These are phyloP conservation scores for Scaptomyza polygonia DNA, from an alignment of 2,888 invertebrate species.

Conservation along the genomic window DNA sequence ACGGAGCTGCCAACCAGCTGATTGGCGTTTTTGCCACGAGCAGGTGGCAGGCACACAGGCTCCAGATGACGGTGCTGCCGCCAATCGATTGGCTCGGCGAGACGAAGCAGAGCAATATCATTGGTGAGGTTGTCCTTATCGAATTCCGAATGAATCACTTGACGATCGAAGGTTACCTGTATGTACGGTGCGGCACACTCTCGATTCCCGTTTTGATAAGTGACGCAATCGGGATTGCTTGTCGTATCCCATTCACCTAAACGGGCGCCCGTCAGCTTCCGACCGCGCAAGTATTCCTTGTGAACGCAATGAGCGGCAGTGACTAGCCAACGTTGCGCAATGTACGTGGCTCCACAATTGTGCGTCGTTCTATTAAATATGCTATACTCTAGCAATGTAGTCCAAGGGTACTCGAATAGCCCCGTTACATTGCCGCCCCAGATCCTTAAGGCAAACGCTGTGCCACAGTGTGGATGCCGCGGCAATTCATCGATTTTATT, in stretches of 20 bases:
- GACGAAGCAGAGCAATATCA: conserved; percentile 89
- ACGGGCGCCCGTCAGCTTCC: conserved; percentile 84
- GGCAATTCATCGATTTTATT: conserved; percentile 44
- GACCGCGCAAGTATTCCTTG: conserved; percentile 85
- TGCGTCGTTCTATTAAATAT: conserved; percentile 84
- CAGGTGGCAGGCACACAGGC: conserved; percentile 86
- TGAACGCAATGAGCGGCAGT: conserved; percentile 79
- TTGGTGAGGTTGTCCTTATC: conserved; percentile 78
- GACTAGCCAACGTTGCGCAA: conserved; percentile 64
- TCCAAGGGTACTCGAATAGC: conserved; percentile 62
- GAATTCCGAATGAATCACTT: conserved; percentile 88
- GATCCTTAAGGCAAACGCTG: conserved; percentile 47
- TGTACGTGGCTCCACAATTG: conserved; percentile 87
- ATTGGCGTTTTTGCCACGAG: conserved; percentile 17
- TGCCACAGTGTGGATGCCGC: conserved; percentile 56
- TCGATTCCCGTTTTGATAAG: conserved; percentile 60
- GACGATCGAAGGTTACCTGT: conserved; percentile 86
- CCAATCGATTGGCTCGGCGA: conserved; percentile 85
- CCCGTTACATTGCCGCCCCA: conserved; percentile 42
- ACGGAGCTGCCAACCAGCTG: conserved; percentile 82
- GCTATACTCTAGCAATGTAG: conserved; percentile 56
- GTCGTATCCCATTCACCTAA: conserved; percentile 85
- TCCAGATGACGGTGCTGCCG: conserved; percentile 73
- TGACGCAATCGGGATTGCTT: conserved; percentile 86
- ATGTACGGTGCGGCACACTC: conserved; percentile 86